A percentile compares a stretch with the other conserved stretches of the same genome.
These are phyloP conservation scores for Leptinotarsa peninsularis DNA, from an alignment of 2,888 invertebrate species.

Conservation along the genomic window DNA sequence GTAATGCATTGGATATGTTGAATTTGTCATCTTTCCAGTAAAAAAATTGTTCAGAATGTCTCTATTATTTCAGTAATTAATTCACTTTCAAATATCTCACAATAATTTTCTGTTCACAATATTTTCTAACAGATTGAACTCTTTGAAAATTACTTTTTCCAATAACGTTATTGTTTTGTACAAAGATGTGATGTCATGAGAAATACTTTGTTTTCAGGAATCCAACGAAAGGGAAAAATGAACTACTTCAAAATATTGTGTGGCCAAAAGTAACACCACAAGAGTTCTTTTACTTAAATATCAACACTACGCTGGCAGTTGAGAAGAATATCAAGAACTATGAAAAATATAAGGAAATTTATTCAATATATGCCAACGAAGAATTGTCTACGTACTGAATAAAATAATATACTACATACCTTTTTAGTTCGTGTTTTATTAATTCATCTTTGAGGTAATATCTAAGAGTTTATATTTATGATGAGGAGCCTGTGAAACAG, in stretches of 20 bases:
- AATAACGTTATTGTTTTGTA: background rate
- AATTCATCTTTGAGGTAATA: too few species aligned
- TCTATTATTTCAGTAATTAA: too few species aligned
- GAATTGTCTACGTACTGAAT: constrained; percentile 9
- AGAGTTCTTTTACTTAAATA: constrained; percentile 6
- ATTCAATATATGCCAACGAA: background rate
- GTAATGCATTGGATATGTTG: too few species aligned
- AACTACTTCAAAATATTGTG: background rate
- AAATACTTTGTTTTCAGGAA: constrained; percentile 6
- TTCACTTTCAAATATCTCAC: too few species aligned
- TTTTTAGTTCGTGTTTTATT: too few species aligned
- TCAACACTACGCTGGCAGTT: background rate
- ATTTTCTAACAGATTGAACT: too few species aligned
- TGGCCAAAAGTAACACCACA: constrained; percentile 2
- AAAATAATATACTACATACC: background rate
- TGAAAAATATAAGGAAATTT: constrained; percentile 1
- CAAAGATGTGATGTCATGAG: background rate
- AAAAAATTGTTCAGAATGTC: too few species aligned
- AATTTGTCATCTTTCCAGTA: too few species aligned
- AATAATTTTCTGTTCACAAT: too few species aligned
- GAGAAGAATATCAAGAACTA: background rate
- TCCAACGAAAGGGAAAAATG: background rate
- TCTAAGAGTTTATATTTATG: too few species aligned
- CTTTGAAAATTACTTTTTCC: too few species aligned
- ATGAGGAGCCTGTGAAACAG: too few species aligned